Evolutionary conservation across 2,797 vertebrate species (phyloP), one percentile per base, ranked within the genome.

Genomic region (Cyclura pinguis): DNA sequence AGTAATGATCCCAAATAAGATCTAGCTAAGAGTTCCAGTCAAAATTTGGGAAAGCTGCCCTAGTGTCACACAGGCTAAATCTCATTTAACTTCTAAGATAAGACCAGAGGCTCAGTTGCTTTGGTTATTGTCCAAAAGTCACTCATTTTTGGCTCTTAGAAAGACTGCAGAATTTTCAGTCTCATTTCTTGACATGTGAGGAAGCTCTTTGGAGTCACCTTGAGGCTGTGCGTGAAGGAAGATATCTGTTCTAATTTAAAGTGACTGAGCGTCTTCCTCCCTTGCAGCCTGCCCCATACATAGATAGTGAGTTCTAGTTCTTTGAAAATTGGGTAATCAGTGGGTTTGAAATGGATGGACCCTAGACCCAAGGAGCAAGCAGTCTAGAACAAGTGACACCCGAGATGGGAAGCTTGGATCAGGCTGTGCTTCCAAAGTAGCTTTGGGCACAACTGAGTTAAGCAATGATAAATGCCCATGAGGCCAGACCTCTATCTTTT

Each of bases 91-190:
- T 77, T 20, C 1, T n/a, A 80, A 52, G 73, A 24, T 29, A 38
- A 22, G 64, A 27, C 50, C 83, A 78, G 32, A 67, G 14, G 0
- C 32, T 62, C 2, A 35, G 20, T 47, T 38, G 22, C 24, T 73
- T 7, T 84, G 13, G 18, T 27, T 84, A 59, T 50, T 84, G 16
- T 83, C 80, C 88, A 84, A 84, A 84, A 84, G 72, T 57, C 64
- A 80, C 24, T 9, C 3, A 62, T 50, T 85, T 84, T 89, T 22
- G 77, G 27, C 89, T 90, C 64, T 47, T 88, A 85, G 85, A 91
- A 76, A 42, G 27, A 18, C 1, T 92, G 94, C 87, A 76, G 67
- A 24, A 1, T 88, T 92, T 87, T 94, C 29, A 90, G 62, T 55
- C 9, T 88, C 80, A 90, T 47, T 35, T 89, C 13, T 50, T 35